Evolutionary conservation across 2,888 invertebrate species (phyloP).

Genomic region (Pteria penguin): DNA sequence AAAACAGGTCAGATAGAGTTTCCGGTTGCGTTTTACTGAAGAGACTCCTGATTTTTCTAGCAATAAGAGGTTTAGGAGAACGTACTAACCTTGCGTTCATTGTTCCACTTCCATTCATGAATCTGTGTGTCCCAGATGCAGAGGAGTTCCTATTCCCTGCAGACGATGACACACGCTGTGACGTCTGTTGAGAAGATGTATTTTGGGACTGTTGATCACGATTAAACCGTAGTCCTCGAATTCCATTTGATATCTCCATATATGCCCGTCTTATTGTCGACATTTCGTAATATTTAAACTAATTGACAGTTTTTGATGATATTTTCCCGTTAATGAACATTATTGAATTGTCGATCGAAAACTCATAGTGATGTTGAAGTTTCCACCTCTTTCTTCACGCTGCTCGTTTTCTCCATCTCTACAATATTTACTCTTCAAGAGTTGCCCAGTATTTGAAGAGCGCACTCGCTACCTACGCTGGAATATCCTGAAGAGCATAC

Average conservation of each 20-base stretch:
- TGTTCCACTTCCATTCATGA: conserved; percentile 20
- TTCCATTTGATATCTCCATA: conserved; percentile 79
- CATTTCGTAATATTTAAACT: conserved; percentile 56
- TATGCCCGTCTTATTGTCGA: conserved; percentile 79
- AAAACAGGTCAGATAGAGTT: conserved; percentile 82
- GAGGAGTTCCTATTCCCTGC: conserved; percentile 8
- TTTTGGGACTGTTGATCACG: conserved; percentile 60
- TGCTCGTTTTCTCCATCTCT: too few species aligned
- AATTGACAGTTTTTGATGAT: too few species aligned
- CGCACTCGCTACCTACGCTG: too few species aligned
- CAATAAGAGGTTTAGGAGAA: conserved; percentile 72
- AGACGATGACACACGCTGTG: conserved; percentile 10
- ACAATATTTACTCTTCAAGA: too few species aligned
- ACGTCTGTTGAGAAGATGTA: conserved; percentile 18
- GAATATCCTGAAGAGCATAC: too few species aligned
- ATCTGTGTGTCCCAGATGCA: conserved; percentile 4
- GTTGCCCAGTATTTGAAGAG: too few species aligned
- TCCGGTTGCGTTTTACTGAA: conserved; percentile 63
- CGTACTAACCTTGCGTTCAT: conserved; percentile 54
- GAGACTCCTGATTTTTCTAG: conserved; percentile 67
- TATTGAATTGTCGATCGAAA: too few species aligned
- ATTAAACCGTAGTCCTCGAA: conserved; percentile 76
- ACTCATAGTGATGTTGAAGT: too few species aligned
- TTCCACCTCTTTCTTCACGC: too few species aligned
- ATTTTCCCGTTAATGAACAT: too few species aligned